Base-by-base conservation (phyloP, 1,140 invertebrate species). In the Calephelis nemesis region DNA sequence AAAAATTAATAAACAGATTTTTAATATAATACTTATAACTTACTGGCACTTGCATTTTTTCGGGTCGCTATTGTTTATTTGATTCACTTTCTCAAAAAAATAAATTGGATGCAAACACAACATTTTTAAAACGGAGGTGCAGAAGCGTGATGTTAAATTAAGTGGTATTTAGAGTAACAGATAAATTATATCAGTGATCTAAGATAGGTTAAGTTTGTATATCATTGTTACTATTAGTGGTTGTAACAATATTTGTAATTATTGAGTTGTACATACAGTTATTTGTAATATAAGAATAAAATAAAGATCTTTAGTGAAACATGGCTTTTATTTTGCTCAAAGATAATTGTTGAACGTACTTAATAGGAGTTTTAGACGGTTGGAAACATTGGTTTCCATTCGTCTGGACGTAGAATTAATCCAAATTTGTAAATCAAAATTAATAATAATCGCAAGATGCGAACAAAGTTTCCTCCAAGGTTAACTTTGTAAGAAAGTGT, bases 251-350 rank as follows among this genome's bases (percentile, higher is more conserved):
- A 78, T 63, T 74, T 79, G 74, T 82, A 76, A 77, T 79, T 77
- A 77, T 71, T 79, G 75, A 66, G 70, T 67, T 90, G 88, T 90
- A 90, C 75, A 90, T 90, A 90, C 87, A 70, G 83, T 87, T 88
- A 88, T 86, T 84, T 88, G 83, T 88, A 88, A 81, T 86, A 81
- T 88, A 88, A 87, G 81, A 82, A 83, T 74, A 65, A 52, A 87
- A 88, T 87, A 88, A 88, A 88, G 77, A 88, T 81, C 82, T 81
- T 90, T 88, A 90, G 86, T 87, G 84, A 85, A 88, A 81, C 67
- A 70, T 68, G 64, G 13, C 45, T 9, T 71, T 69, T 63, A 71
- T 74, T 76, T 65, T 30, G 47, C 63, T 69, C 11, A 63, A 3
- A 45, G 1, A 45, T 3, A 45, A 9, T 45, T 30, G 4, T 30